These are phyloP conservation scores for Trypoxylon attenuatum DNA, from an alignment of 2,888 invertebrate genomes.

Conservation along the genomic window DNA sequence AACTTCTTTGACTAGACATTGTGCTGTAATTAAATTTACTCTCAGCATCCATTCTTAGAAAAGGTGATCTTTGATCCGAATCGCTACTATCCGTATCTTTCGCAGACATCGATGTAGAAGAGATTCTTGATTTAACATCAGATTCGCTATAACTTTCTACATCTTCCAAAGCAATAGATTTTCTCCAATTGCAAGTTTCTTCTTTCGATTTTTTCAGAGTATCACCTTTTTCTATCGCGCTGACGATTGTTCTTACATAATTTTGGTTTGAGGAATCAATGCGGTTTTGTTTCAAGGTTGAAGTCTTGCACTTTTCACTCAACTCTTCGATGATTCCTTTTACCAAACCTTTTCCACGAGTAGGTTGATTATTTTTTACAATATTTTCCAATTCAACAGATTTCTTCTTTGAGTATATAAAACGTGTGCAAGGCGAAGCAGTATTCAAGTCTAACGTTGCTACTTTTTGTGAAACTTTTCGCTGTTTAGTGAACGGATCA, in stretches of 20 bases:
- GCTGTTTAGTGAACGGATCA: neutral
- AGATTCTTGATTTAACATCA: conserved; percentile 34
- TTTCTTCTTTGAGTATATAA: conserved; percentile 43
- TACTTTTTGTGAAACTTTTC: neutral
- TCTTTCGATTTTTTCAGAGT: neutral
- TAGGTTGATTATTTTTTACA: conserved; percentile 29
- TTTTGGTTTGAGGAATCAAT: conserved; percentile 17
- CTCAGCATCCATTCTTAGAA: conserved; percentile 8
- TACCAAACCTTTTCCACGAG: conserved; percentile 34
- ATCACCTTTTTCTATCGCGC: conserved; percentile 44
- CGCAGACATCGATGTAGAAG: conserved; percentile 46
- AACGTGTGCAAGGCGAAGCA: conserved; percentile 18
- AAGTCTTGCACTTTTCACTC: conserved; percentile 28
- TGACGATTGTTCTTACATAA: conserved; percentile 53
- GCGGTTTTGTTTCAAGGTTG: neutral
- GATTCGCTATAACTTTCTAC: conserved; percentile 14
- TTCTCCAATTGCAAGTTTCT: neutral
- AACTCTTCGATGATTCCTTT: conserved; percentile 54
- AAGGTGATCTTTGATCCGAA: conserved; percentile 26
- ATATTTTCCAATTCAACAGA: conserved; percentile 49
- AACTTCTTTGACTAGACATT: neutral
- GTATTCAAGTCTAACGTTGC: neutral
- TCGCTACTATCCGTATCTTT: conserved; percentile 54
- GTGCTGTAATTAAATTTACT: neutral
- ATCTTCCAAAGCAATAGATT: conserved; percentile 8